phyloP scores from a whole-genome alignment of 2,888 invertebrate species.

The Anaspis maculata region DNA sequence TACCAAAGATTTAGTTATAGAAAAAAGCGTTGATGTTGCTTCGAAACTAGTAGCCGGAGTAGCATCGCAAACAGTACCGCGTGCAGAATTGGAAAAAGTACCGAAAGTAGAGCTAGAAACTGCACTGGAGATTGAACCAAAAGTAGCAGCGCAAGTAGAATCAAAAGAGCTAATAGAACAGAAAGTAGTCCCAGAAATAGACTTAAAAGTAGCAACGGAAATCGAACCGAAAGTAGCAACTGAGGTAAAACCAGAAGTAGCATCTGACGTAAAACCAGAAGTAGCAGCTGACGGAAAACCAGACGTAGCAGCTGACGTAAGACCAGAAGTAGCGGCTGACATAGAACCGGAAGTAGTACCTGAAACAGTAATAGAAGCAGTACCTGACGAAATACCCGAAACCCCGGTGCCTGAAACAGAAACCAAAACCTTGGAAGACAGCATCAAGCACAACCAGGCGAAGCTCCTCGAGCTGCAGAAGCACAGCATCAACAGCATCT shows the following conservation, averaged over 20 bases:
- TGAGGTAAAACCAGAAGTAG: not conserved
- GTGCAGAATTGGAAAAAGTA: no score
- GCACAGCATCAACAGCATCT: not conserved
- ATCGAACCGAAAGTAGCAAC: not conserved
- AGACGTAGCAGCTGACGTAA: not conserved
- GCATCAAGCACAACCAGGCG: not conserved
- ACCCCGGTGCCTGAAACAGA: no score
- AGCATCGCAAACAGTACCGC: no score
- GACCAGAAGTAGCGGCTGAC: not conserved
- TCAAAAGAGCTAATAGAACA: no score
- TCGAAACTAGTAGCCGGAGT: no score
- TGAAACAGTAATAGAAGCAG: not conserved
- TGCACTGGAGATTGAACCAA: no score
- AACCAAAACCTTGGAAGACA: not conserved
- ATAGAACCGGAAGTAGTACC: not conserved
- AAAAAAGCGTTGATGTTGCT: slow-evolving; percentile 1
- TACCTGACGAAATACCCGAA: no score
- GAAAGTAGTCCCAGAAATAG: not conserved
- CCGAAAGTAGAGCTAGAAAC: no score
- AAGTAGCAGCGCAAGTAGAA: no score
- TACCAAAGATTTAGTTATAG: not conserved
- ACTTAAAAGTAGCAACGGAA: not conserved
- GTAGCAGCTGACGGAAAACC: no score
- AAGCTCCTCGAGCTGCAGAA: slow-evolving; percentile 5
- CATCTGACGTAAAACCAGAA: no score